Evolutionary conservation across 2,797 vertebrate genomes (phyloP), one percentile per base, ranked within the genome.

Genomic region (Cyprinella venusta): DNA sequence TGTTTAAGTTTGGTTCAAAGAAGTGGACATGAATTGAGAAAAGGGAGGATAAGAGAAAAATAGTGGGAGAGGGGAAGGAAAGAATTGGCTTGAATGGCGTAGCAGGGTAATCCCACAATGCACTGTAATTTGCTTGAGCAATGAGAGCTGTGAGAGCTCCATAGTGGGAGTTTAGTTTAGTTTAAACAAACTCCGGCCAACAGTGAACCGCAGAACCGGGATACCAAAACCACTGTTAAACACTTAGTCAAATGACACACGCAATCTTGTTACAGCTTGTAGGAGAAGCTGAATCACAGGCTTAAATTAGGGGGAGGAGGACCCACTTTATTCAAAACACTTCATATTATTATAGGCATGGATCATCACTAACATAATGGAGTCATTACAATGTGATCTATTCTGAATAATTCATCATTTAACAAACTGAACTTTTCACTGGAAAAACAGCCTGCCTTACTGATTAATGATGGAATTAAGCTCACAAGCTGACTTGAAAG

Each of bases 271-370:
- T 81, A 67, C 36, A 65, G 18, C 8, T 69, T 5, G 36, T 40
- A 82, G 85, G 83, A 88, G 84, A 88, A 80, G 67, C 70, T 86
- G 82, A 88, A 85, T 88, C 87, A 85, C 71, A 65, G 30, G 48
- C 21, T 76, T 61, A 84, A 71, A 80, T 65, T 50, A 67, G 6
- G 76, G 36, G 50, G 6, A 21, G 18, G 50, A 36, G 65, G 69
- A 61, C 26, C 21, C 40, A 9, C 5, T 45, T 71, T 15, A 69
- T 26, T 69, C n/a, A 56, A 76, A 80, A 52, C 72, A 50, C 7
- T 81, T 78, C 65, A 74, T 54, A 84, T 81, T 77, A 68, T 76
- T 52, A 33, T 45, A 67, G 21, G 45, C 50, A 68, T 45, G 19
- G 19, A 76, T 69, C 24, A 45, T 56, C 63, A 16, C 71, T 56